phyloP scores from a whole-genome alignment of 53 echinoderm and acorn worm genomes.

The Paelopatides confundens region DNA sequence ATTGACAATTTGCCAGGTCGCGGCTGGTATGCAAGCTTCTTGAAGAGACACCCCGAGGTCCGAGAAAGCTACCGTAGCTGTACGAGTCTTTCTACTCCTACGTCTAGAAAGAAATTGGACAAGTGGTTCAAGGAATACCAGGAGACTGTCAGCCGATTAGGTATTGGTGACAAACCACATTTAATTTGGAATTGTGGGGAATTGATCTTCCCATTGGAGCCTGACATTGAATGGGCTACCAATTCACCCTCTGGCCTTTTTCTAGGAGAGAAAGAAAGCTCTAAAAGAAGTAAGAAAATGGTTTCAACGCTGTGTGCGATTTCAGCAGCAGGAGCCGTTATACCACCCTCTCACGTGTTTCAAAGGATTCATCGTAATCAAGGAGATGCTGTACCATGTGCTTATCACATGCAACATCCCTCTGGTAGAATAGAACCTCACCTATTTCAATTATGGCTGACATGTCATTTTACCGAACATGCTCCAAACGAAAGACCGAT shows the following conservation, averaged over 20 bases:
- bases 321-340: constrained; percentile 26
- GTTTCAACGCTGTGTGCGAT: constrained; percentile 6
- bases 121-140: constrained; percentile 35
- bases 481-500: constrained; percentile 20
- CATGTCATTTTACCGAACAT: constrained; percentile 15
- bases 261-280: constrained; percentile 7
- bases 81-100: background rate
- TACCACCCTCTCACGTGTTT: constrained; percentile 9
- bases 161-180: background rate
- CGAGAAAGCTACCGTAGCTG: background rate
- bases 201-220: background rate
- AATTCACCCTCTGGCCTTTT: background rate
- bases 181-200: constrained; percentile 29
- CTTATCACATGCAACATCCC: background rate
- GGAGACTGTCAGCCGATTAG: constrained; percentile 11
- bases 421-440: constrained; percentile 1
- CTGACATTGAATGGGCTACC: constrained; percentile 16
- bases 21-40: constrained; percentile 22
- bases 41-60: constrained; percentile 28
- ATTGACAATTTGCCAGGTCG: constrained; percentile 45
- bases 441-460: constrained; percentile 11
- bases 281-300: background rate
- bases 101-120: constrained; percentile 11
- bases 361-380: background rate
- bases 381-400: background rate